Percentiles rank a stretch among this genome's conserved stretches.
phyloP scores from a whole-genome alignment of 2,797 vertebrate genomes.

The Labroides dimidiatus region DNA sequence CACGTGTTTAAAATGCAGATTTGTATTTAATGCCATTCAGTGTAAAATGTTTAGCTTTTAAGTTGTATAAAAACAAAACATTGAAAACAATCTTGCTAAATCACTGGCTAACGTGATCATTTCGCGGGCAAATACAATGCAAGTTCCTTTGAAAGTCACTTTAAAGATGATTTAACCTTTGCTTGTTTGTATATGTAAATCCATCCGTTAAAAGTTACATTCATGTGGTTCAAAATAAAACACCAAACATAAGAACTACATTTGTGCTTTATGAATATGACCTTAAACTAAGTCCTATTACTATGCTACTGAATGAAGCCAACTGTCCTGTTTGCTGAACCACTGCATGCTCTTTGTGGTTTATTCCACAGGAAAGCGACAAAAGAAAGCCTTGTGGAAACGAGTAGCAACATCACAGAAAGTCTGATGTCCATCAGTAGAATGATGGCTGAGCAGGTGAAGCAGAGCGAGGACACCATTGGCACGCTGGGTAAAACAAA shows the following conservation, averaged over 20 bases:
- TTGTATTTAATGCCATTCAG: no score
- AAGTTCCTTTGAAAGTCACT: no score
- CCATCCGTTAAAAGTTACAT: no score
- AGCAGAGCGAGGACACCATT: slow-evolving; percentile 92
- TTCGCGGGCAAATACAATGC: not conserved
- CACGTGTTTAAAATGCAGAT: no score
- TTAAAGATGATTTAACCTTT: no score
- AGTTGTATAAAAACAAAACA: not conserved
- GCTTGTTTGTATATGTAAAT: no score
- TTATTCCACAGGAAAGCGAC: slow-evolving; percentile 85
- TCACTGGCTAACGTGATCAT: not conserved
- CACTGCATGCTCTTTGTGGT: slow-evolving; percentile 11
- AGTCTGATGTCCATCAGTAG: slow-evolving; percentile 94
- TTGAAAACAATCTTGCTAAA: not conserved
- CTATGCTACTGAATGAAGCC: no score
- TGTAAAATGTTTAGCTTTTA: not conserved
- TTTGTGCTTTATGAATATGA: no score
- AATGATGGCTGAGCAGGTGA: slow-evolving; percentile 96
- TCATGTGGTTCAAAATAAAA: no score
- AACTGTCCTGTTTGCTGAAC: not conserved
- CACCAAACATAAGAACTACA: no score
- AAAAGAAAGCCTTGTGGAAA: slow-evolving; percentile 92
- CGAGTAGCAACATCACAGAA: slow-evolving; percentile 91
- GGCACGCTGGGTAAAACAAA: slow-evolving; percentile 86
- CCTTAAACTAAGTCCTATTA: not conserved